A percentile compares a stretch with the other conserved stretches of the same genome.
phyloP scores from a whole-genome alignment of 64 coral and sea anemone genomes.

The Astreopora myriophthalma region DNA sequence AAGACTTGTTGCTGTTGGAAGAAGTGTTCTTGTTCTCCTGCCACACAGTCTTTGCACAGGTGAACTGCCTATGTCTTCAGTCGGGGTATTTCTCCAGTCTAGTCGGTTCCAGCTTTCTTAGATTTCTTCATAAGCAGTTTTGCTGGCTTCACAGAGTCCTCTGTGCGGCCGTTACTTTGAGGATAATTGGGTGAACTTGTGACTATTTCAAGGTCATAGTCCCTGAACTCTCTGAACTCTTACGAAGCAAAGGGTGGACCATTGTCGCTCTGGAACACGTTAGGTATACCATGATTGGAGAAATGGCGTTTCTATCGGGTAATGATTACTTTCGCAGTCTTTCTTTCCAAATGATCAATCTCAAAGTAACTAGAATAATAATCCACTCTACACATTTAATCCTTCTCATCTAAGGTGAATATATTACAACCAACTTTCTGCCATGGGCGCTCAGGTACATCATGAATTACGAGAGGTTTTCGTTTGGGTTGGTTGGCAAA shows the following conservation, averaged over 20 bases:
- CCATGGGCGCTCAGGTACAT: neutral
- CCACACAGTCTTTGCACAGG: neutral
- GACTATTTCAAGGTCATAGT: no score
- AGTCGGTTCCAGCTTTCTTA: no score
- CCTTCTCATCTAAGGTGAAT: conserved; percentile 47
- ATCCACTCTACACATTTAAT: conserved; percentile 21
- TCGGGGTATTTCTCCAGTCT: neutral
- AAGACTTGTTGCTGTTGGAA: neutral
- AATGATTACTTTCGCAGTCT: no score
- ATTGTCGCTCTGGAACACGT: no score
- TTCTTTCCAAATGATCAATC: neutral
- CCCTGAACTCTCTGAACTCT: no score
- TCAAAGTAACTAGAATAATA: neutral
- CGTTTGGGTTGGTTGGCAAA: neutral
- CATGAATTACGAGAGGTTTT: conserved; percentile 33
- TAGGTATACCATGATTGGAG: no score
- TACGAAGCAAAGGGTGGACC: no score
- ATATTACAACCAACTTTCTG: conserved; percentile 48
- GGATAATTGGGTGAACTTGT: no score
- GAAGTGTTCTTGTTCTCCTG: neutral
- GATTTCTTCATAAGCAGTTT: no score
- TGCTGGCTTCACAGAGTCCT: no score
- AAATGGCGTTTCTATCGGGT: no score
- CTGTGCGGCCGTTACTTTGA: no score
- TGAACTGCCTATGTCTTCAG: neutral